Evolutionary conservation across 2,113 vertebrate species (phyloP).

Genomic region (Pogonocichla stellata): DNA sequence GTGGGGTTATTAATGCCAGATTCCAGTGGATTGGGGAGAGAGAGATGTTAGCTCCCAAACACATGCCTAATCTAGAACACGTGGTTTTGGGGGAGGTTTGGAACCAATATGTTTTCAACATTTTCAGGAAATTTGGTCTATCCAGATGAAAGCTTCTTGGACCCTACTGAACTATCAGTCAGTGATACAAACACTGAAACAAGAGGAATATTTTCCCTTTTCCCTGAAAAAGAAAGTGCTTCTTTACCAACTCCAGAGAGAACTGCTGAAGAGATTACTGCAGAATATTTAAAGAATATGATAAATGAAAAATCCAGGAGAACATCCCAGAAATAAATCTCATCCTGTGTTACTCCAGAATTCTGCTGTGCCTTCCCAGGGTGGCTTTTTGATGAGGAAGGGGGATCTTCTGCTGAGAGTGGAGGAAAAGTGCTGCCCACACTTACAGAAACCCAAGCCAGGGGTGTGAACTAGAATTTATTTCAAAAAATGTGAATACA

Average conservation of each 20-base stretch:
- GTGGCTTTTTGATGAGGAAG: background rate
- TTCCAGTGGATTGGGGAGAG: background rate
- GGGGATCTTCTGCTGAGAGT: background rate
- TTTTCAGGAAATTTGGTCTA: constrained; percentile 69
- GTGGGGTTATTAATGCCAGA: constrained; percentile 41
- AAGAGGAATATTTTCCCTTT: background rate
- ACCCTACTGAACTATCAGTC: constrained; percentile 18
- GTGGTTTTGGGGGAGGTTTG: constrained; percentile 35
- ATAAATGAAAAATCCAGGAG: background rate
- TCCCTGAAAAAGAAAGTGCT: background rate
- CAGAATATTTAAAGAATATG: background rate
- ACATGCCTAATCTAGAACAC: constrained; percentile 60
- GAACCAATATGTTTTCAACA: constrained; percentile 60
- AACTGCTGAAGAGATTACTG: background rate
- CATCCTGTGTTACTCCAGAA: background rate
- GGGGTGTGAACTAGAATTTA: background rate
- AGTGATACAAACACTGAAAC: background rate
- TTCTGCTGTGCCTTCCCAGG: background rate
- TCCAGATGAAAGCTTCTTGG: constrained; percentile 66
- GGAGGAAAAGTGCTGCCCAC: background rate
- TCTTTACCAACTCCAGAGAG: background rate
- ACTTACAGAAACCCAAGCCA: background rate
- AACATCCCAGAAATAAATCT: background rate
- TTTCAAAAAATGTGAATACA: background rate
- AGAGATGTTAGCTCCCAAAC: constrained; percentile 45